Evolutionary conservation across 2,113 vertebrate genomes (phyloP), one percentile per base, ranked within the genome.

Genomic region (Micromys minutus): DNA sequence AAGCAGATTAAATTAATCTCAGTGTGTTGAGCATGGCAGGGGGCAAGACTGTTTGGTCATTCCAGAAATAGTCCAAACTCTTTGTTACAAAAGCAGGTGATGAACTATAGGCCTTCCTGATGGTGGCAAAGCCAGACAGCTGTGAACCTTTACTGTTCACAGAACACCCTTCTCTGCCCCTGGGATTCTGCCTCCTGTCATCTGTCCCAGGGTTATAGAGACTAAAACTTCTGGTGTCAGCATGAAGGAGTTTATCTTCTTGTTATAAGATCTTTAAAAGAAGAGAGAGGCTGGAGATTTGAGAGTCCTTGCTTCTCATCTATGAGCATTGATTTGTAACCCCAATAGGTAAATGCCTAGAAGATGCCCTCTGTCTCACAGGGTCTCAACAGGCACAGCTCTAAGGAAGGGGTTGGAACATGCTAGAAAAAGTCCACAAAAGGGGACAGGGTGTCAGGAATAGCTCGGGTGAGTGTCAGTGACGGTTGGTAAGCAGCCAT

Each of bases 1-100:
- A 96, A 96, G 91, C 84, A 97, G 96, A 97, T 97, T 97, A 97
- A 96, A 97, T 97, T 96, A 97, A 97, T 97, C 96, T 96, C 93
- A 71, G 67, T 79, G 74, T 92, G 65, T 80, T 95, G 95, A 94
- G 87, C 91, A 92, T 95, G 86, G 97, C 86, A 94, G 86, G 87
- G 91, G 92, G 83, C 81, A 74, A 91, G 90, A 83, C 92, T 87
- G 52, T 95, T 95, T 95, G 89, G 93, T 91, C 80, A 85, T 90
- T 95, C 95, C 95, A 95, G 92, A 96, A 97, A 97, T 97, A 96
- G 94, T 85, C 90, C 91, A 89, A 31, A 92, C 92, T 59, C 92
- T 97, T 93, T 95, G 96, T 96, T 89, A 79, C 84, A 96, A 79
- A 95, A 89, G 80, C 88, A 95, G 87, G 90, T 76, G 83, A 59